A percentile compares a stretch with the other conserved stretches of the same genome.
These are phyloP conservation scores for Rhombomys opimus DNA, from an alignment of 2,113 vertebrate species.

Conservation along the genomic window DNA sequence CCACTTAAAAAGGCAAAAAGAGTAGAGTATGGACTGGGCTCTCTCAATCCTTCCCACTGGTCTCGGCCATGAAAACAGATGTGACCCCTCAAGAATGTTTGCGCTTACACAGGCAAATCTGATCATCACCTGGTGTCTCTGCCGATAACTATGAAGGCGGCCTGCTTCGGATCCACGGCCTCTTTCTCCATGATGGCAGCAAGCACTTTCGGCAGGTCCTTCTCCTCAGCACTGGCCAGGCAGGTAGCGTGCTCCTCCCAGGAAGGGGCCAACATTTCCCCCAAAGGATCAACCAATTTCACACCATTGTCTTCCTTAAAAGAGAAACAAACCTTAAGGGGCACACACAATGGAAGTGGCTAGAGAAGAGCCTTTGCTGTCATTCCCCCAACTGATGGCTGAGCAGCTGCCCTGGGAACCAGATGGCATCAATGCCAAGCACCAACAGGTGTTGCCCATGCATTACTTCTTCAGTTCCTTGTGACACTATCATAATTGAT, in stretches of 20 bases:
- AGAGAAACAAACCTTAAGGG: slow-evolving; percentile 27
- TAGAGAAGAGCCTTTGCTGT: background rate
- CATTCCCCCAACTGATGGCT: background rate
- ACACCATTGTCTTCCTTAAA: slow-evolving; percentile 96
- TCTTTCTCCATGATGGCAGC: slow-evolving; percentile 90
- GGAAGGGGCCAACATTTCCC: slow-evolving; percentile 93
- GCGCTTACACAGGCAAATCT: background rate
- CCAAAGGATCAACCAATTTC: slow-evolving; percentile 96
- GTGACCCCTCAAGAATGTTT: background rate
- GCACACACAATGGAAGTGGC: background rate
- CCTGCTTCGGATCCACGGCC: slow-evolving; percentile 87
- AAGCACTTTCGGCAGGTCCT: slow-evolving; percentile 86
- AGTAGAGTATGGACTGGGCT: background rate
- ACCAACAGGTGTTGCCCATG: background rate
- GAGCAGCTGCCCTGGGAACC: background rate
- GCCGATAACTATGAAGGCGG: slow-evolving; percentile 91
- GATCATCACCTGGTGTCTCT: slow-evolving; percentile 95
- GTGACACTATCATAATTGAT: background rate
- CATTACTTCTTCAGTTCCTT: background rate
- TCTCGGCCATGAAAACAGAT: background rate
- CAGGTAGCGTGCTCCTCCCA: slow-evolving; percentile 95
- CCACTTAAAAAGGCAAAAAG: background rate
- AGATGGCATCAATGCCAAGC: background rate
- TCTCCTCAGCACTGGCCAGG: slow-evolving; percentile 94
- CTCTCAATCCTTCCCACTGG: background rate